Evolutionary conservation across 2,113 vertebrate species (phyloP).

Genomic region (Tor tambroides): DNA sequence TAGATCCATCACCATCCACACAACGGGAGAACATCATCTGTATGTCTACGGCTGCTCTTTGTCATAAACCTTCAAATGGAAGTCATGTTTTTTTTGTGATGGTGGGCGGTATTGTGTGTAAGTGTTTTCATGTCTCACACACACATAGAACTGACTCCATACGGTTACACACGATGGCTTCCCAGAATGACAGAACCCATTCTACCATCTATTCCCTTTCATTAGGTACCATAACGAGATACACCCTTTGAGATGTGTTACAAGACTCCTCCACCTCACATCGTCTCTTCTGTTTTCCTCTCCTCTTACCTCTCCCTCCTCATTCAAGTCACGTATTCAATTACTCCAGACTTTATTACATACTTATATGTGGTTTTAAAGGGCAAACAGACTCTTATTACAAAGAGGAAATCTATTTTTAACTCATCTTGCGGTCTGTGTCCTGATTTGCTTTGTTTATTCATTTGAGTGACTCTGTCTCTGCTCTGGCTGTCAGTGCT

Average conservation of each 20-base stretch:
- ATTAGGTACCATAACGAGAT: slow-evolving; percentile 34
- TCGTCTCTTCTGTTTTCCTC: slow-evolving; percentile 6
- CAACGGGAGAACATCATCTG: not conserved
- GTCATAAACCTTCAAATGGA: slow-evolving; percentile 11
- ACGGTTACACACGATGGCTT: not conserved
- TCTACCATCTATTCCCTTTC: not conserved
- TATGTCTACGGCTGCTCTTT: not conserved
- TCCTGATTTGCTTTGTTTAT: slow-evolving; percentile 54
- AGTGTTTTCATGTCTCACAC: slow-evolving; percentile 2
- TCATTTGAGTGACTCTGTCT: slow-evolving; percentile 18
- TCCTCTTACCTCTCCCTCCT: not conserved
- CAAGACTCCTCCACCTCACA: not conserved
- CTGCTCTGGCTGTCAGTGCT: slow-evolving; percentile 6
- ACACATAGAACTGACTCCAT: not conserved
- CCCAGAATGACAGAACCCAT: slow-evolving; percentile 61
- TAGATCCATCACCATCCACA: slow-evolving; percentile 44
- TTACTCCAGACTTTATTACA: slow-evolving; percentile 71
- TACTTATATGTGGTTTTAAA: slow-evolving; percentile 66
- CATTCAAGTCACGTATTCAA: slow-evolving; percentile 72
- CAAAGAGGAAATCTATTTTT: slow-evolving; percentile 57
- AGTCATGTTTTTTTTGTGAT: not conserved
- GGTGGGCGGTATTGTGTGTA: not conserved
- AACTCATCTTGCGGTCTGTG: slow-evolving; percentile 49
- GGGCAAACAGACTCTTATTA: slow-evolving; percentile 61
- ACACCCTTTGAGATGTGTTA: slow-evolving; percentile 18